Evolutionary conservation across 2,888 invertebrate species (phyloP), one percentile per base, ranked within the genome.

Genomic region (Oscheius sp.): DNA sequence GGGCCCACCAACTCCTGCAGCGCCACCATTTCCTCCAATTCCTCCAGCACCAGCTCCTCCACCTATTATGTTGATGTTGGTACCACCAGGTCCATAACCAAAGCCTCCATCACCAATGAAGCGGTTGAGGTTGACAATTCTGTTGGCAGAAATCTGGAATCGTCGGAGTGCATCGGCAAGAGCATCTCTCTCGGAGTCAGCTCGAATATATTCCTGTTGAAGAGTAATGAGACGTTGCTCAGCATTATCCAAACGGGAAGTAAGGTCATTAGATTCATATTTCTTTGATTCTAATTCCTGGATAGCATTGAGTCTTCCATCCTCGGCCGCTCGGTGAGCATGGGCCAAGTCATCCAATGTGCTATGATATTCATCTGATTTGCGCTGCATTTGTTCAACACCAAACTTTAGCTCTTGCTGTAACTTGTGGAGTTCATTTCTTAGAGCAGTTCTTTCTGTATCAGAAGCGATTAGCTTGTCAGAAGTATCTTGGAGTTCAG

Each of bases 131-230:
- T 74, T 77, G 70, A 84, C 76, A 24, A 82, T 77, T 28, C 84
- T 73, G 63, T 78, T 80, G 26, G 84, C 81, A 14, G 80, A 78
- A 44, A 50, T 66, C 70, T 85, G 83, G 82, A 85, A 85, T 49
- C 85, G 72, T n/a, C 81, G 73, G 9, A 85, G 72, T 26, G 80
- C 79, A 51, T 85, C 85, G 5, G 80, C 72, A 4, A 85, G 72
- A 17, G 75, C 44, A 61, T 85, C 85, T 59, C 83, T 70, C 59
- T 85, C 84, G 5, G 77, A 80, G 62, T 85, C 85, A 17, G 82
- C 82, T 20, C 74, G 73, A 44, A 85, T 80, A 70, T 80, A 85
- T 32, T 85, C 85, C 70, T 85, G 83, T 66, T 85, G 83, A 22
- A 85, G 77, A 24, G 74, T 72, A 36, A 73, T 57, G 49, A 85